Evolutionary conservation across 2,888 invertebrate species (phyloP).

Genomic region (Megalurothrips usitatus): DNA sequence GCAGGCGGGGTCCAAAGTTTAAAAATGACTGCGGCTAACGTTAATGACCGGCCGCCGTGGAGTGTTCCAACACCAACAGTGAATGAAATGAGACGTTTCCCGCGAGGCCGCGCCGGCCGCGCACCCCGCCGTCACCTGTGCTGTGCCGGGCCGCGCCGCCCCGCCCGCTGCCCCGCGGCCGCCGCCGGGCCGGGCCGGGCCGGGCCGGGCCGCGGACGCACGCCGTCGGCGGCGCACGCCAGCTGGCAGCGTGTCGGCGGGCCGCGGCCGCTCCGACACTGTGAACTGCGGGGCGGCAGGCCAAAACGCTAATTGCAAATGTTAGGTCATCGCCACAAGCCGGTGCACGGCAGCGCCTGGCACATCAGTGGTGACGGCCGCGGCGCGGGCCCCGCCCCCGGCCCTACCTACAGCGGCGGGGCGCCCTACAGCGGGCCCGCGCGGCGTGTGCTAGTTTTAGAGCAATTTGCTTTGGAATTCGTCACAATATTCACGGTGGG

Average conservation of each 20-base stretch:
- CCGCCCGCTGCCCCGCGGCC: no score
- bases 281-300: background rate
- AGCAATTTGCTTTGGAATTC: background rate
- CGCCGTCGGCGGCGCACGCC: background rate
- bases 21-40: no score
- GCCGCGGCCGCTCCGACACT: no score
- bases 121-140: no score
- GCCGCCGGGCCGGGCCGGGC: background rate
- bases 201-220: background rate
- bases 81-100: no score
- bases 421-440: background rate
- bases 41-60: no score
- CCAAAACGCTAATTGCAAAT: conserved; percentile 16
- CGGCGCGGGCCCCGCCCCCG: background rate
- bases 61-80: no score
- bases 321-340: conserved; percentile 1
- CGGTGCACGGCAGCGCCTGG: background rate
- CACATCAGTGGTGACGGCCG: background rate
- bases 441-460: background rate
- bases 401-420: background rate
- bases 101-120: background rate
- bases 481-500: background rate
- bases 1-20: no score
- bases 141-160: no score
- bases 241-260: background rate